phyloP scores from a whole-genome alignment of 2,888 invertebrate species.

The Hydrotaea cyrtoneurina region DNA sequence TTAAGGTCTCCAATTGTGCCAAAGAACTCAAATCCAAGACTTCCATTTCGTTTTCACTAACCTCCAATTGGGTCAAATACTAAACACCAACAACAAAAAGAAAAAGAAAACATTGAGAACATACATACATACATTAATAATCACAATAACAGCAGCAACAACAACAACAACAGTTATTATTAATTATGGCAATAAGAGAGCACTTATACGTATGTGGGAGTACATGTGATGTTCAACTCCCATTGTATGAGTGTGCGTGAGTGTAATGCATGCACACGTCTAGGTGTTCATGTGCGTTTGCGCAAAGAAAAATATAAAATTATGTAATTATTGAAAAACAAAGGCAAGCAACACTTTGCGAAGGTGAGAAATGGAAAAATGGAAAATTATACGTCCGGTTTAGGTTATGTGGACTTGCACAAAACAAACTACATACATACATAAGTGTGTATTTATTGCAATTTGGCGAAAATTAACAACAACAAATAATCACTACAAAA shows the following conservation, averaged over 20 bases:
- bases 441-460: not conserved
- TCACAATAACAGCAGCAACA: not conserved
- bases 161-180: slow-evolving; percentile 42
- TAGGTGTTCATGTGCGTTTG: slow-evolving; percentile 33
- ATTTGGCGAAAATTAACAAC: not conserved
- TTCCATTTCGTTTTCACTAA: slow-evolving; percentile 92
- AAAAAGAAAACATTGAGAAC: slow-evolving; percentile 74
- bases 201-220: not conserved
- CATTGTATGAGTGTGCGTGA: slow-evolving; percentile 2
- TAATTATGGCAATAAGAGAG: slow-evolving; percentile 46
- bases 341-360: slow-evolving; percentile 39
- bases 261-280: not conserved
- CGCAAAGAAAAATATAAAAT: slow-evolving; percentile 48
- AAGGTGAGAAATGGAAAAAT: slow-evolving; percentile 19
- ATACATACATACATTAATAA: slow-evolving; percentile 48
- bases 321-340: slow-evolving; percentile 54
- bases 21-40: slow-evolving; percentile 90
- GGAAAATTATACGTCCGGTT: slow-evolving; percentile 1
- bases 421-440: not conserved
- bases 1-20: slow-evolving; percentile 88
- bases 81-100: slow-evolving; percentile 76
- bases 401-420: not conserved
- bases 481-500: not conserved
- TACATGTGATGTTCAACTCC: too few relatives aligned
- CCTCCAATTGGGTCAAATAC: slow-evolving; percentile 91